Conservation (phyloP, 2,113 vertebrate genomes). For the Ceuthmochares aereus region DNA sequence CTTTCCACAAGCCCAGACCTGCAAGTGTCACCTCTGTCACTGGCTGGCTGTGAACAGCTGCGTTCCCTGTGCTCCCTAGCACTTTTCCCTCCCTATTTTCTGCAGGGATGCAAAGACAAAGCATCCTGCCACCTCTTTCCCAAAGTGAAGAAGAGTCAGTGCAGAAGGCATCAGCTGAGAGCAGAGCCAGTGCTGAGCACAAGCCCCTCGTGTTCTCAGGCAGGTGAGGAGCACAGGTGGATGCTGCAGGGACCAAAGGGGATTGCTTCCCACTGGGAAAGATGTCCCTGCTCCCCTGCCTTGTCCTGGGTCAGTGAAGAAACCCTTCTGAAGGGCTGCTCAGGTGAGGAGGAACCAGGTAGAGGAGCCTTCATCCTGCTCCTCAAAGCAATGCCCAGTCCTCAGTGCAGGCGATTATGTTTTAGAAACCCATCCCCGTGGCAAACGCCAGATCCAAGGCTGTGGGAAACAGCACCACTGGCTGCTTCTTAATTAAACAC, state of each 20-base stretch:
- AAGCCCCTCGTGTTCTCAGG: neutral
- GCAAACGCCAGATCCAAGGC: neutral
- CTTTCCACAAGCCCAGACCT: neutral
- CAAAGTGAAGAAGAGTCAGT: neutral
- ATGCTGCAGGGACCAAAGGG: neutral
- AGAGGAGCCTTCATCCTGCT: neutral
- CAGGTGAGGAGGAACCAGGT: neutral
- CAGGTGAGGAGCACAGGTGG: neutral
- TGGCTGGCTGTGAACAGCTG: neutral
- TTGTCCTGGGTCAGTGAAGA: neutral
- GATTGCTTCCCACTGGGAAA: neutral
- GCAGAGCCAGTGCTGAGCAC: accelerated
- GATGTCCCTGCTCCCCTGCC: neutral
- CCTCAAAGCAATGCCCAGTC: accelerated
- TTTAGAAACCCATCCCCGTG: neutral
- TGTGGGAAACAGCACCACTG: neutral
- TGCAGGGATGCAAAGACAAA: neutral
- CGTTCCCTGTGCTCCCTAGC: accelerated
- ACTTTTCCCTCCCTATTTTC: neutral
- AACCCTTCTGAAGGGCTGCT: neutral
- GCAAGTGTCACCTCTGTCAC: neutral
- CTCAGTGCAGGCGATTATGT: accelerated
- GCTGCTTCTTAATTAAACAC: neutral
- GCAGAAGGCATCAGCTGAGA: neutral
- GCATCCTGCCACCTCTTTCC: neutral